phyloP scores from a whole-genome alignment of 2,888 invertebrate genomes.

The Merodon equestris region DNA sequence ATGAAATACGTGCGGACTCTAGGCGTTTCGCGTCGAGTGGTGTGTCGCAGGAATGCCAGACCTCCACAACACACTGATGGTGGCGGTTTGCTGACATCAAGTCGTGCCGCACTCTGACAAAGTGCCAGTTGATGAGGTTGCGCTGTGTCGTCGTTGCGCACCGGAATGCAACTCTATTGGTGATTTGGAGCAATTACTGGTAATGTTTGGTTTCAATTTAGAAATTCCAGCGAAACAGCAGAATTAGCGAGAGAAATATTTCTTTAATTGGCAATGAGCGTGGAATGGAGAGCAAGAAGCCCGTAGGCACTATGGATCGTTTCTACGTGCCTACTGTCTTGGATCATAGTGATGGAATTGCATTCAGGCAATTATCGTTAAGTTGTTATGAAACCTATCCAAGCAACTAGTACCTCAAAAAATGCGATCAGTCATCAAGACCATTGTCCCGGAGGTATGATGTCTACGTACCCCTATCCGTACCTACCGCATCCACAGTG shows the following conservation, averaged over 20 bases:
- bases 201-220: constrained; percentile 54
- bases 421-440: no score
- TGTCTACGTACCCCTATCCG: no score
- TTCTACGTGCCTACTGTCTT: no score
- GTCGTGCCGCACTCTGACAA: constrained; percentile 49
- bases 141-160: constrained; percentile 19
- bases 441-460: no score
- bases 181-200: constrained; percentile 64
- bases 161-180: constrained; percentile 51
- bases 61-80: constrained; percentile 40
- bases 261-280: constrained; percentile 59
- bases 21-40: constrained; percentile 44
- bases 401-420: no score
- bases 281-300: no score
- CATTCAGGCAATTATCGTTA: not conserved
- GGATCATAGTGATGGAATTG: no score
- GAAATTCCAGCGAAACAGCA: constrained; percentile 34
- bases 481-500: no score
- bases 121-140: constrained; percentile 57
- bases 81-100: constrained; percentile 29
- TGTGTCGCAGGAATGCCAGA: constrained; percentile 57
- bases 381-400: no score
- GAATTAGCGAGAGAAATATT: constrained; percentile 54
- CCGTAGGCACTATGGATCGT: no score
- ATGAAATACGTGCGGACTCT: constrained; percentile 51